These are phyloP conservation scores for Myotis planiceps DNA, from an alignment of 2,797 vertebrate genomes.

Conservation along the genomic window DNA sequence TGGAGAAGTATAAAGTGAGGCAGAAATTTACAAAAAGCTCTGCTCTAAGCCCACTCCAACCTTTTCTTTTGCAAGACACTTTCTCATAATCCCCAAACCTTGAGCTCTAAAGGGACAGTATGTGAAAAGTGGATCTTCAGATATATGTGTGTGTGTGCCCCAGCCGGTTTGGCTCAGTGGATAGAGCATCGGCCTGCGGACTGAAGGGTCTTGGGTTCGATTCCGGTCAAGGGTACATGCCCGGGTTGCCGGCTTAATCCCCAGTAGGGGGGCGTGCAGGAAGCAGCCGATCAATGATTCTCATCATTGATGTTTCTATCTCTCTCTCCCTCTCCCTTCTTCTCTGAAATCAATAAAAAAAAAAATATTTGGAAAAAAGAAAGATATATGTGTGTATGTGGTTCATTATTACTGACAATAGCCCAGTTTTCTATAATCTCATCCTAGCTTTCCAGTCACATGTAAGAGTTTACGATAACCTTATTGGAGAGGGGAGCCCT, in stretches of 20 bases:
- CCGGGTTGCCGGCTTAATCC: no score
- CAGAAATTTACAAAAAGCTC: not conserved
- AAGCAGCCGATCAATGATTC: no score
- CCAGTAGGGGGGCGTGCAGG: no score
- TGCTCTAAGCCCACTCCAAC: not conserved
- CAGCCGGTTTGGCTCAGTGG: no score
- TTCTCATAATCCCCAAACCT: constrained; percentile 27
- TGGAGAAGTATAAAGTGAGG: not conserved
- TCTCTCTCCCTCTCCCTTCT: no score
- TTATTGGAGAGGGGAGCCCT: not conserved
- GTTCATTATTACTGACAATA: not conserved
- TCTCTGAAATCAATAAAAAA: no score
- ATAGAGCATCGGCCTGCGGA: no score
- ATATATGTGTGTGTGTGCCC: not conserved
- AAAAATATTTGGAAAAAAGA: no score
- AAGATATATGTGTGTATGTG: not conserved
- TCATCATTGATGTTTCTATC: no score
- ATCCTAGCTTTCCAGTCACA: not conserved
- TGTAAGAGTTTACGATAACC: not conserved
- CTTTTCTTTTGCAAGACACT: constrained; percentile 23
- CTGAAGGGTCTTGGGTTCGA: no score
- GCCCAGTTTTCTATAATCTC: not conserved
- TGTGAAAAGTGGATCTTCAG: constrained; percentile 21
- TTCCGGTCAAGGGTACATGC: no score
- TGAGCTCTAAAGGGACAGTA: not conserved